Conservation (phyloP, 92 coral and sea anemone genomes). For the Paramuricea clavata region DNA sequence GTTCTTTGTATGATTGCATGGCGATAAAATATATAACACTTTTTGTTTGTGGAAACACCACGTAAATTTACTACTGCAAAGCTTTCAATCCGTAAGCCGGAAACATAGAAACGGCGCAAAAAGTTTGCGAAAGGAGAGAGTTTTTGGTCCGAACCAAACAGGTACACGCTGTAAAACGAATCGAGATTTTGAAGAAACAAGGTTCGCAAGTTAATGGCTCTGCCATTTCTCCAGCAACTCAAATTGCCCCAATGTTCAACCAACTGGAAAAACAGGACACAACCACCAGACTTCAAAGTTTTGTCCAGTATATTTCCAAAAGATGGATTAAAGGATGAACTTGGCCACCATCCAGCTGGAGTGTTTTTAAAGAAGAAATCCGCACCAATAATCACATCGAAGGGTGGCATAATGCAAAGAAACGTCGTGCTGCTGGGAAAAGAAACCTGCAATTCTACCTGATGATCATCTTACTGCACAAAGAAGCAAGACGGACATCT, state of each 20-base stretch:
- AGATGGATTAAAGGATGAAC: constrained; percentile 25
- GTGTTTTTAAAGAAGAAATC: constrained; percentile 24
- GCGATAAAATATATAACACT: too few species aligned
- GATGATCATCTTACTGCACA: not conserved
- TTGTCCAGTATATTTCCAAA: not conserved
- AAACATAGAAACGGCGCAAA: too few species aligned
- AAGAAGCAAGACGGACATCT: not conserved
- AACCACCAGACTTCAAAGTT: not conserved
- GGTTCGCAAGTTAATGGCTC: constrained; percentile 48
- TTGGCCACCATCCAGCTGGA: constrained; percentile 60
- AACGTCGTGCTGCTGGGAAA: constrained; percentile 44
- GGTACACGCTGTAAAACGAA: too few species aligned
- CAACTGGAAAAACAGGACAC: not conserved
- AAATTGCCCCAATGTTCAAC: constrained; percentile 6
- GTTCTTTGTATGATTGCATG: too few species aligned
- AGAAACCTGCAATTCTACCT: constrained; percentile 17
- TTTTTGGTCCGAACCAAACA: too few species aligned
- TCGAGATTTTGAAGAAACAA: too few species aligned
- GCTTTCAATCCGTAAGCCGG: too few species aligned
- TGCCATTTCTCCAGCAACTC: constrained; percentile 44
- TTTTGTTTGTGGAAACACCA: too few species aligned
- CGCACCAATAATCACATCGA: constrained; percentile 55
- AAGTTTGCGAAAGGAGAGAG: too few species aligned
- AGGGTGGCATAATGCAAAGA: not conserved
- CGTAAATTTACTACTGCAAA: too few species aligned